Base-by-base conservation (phyloP, 2,888 invertebrate genomes). In the Biston stratarius region DNA sequence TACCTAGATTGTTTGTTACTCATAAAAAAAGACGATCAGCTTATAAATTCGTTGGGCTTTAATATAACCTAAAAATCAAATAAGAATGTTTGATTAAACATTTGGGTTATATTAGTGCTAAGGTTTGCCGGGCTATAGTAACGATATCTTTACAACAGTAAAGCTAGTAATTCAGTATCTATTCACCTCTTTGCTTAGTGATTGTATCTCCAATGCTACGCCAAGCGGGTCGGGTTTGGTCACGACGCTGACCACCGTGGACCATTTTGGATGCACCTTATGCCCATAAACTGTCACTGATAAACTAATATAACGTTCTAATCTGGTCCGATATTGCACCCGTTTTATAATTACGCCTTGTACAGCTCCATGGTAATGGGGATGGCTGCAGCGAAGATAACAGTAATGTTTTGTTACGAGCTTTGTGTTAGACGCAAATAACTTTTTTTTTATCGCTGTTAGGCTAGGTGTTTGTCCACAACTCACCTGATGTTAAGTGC, bases 231-330 rank as follows among this genome's bases (percentile, higher is more conserved):
- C 53, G 62, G 34, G 67, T 74, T 74, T 72, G 82, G 84, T 90
- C 90, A 90, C 90, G 90, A 89, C 71, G 82, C 80, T 82, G 86
- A 84, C 87, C 88, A 83, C 76, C 73, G 76, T 76, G 76, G 75
- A 83, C 88, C 82, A 77, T 85, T 86, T 89, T 86, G 83, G 86
- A 86, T 84, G 82, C 81, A 78, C 83, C 83, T 61, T 76, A 79
- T 80, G 82, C 80, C 83, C 81, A 82, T 84, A 83, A 82, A 79
- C 83, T 83, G 85, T 85, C 83, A 79, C 82, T 86, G 89, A 89
- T 89, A 88, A 85, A 86, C 87, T 85, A 83, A 89, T 24, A 85
- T 81, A 76, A 80, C 85, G 84, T 90, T 84, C 83, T 84, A 87
- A 89, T 88, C 80, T 78, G 71, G 74, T 59, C 71, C 11, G 57